Conservation (phyloP, 2,888 invertebrate species). For the Lasioglossum marginatum region DNA sequence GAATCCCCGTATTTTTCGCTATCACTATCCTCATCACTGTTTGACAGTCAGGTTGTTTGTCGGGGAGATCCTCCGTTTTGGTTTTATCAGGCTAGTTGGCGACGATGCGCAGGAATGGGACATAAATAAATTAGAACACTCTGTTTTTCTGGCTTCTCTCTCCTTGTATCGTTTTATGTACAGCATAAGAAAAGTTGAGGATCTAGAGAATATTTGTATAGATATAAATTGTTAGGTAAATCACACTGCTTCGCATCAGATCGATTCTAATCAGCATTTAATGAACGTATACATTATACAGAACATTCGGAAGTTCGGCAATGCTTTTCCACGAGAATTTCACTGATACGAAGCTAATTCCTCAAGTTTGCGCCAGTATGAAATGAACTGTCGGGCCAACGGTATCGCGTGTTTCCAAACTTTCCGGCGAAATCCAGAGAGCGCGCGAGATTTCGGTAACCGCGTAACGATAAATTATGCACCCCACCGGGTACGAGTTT, state of each 20-base stretch:
- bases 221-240: no score
- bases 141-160: neutral
- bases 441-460: neutral
- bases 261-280: neutral
- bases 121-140: neutral
- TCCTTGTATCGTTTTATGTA: neutral
- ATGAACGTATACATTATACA: neutral
- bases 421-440: neutral
- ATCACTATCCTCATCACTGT: neutral
- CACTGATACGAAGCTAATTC: neutral
- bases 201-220: neutral
- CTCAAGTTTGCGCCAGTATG: neutral
- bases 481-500: neutral
- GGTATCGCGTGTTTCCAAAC: neutral
- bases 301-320: neutral
- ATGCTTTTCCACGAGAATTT: neutral
- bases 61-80: neutral
- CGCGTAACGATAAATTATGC: neutral
- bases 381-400: neutral
- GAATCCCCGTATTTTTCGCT: constrained; percentile 7
- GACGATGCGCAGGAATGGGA: neutral
- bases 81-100: neutral
- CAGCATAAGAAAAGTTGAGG: neutral
- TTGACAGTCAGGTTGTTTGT: neutral
- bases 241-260: neutral